phyloP scores from a whole-genome alignment of 2,113 vertebrate species.

The Bufo bufo region DNA sequence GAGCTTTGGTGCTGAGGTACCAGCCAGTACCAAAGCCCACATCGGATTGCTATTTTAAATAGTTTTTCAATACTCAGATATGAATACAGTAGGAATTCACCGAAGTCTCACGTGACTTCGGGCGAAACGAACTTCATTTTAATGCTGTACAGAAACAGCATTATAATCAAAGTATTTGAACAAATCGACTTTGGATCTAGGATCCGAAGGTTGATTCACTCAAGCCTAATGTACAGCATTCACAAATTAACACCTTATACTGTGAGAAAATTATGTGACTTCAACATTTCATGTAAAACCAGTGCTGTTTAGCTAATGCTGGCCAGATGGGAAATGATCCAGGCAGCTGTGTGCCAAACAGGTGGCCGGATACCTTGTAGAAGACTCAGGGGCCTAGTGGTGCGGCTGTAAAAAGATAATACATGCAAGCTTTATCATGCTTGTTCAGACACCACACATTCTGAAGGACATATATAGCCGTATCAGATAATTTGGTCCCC shows the following conservation, averaged over 20 bases:
- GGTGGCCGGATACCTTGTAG: not conserved
- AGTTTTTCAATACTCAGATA: too few relatives aligned
- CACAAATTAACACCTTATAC: not conserved
- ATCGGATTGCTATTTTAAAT: too few relatives aligned
- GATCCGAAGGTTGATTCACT: too few relatives aligned
- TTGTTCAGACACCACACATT: not conserved
- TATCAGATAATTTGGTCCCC: not conserved
- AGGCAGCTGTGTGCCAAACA: too few relatives aligned
- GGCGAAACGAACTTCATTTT: too few relatives aligned
- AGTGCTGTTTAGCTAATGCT: not conserved
- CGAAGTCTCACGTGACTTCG: too few relatives aligned
- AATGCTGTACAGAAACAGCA: too few relatives aligned
- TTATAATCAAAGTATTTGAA: too few relatives aligned
- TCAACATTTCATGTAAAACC: not conserved
- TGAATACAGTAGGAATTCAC: too few relatives aligned
- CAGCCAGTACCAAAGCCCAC: too few relatives aligned
- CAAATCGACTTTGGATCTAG: too few relatives aligned
- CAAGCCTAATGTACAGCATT: not conserved
- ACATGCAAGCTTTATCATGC: not conserved
- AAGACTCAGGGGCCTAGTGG: not conserved
- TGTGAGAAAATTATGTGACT: not conserved
- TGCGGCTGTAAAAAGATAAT: not conserved
- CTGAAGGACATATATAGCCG: not conserved
- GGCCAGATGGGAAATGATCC: not conserved
- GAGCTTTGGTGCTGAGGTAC: too few relatives aligned